Conservation (phyloP, 2,113 vertebrate genomes). For the Macquaria ambigua region DNA sequence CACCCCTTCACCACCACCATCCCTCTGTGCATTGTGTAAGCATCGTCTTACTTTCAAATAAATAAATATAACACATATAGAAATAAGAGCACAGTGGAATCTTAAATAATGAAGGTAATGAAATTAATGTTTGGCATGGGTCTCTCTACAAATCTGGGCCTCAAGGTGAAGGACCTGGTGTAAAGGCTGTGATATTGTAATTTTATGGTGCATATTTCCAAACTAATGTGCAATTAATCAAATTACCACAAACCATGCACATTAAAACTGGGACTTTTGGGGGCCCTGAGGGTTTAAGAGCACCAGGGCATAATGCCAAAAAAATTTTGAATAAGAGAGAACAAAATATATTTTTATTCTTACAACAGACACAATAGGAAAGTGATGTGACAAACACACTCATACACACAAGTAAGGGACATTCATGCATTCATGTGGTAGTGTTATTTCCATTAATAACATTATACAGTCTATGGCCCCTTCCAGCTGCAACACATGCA, state of each 20-base stretch:
- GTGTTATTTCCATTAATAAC: no score
- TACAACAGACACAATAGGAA: background rate
- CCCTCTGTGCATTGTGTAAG: background rate
- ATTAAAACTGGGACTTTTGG: background rate
- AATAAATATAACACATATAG: background rate
- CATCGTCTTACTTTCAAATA: background rate
- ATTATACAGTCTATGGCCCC: no score
- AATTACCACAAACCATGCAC: background rate
- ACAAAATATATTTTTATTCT: background rate
- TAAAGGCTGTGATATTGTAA: background rate
- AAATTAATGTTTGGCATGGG: background rate
- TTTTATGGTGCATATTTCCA: background rate
- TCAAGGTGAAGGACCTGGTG: background rate
- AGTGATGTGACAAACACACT: background rate
- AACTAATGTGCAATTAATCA: background rate
- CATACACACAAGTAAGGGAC: background rate
- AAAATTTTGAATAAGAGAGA: background rate
- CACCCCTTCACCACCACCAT: background rate
- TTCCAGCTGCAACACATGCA: background rate
- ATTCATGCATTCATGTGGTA: no score
- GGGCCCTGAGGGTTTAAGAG: background rate
- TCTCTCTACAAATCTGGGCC: background rate
- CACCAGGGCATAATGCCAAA: no score
- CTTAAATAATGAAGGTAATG: background rate
- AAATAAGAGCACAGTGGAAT: background rate